These are phyloP conservation scores for Macrotrachela quadricornifera DNA, from an alignment of 1,140 invertebrate genomes.

Conservation along the genomic window DNA sequence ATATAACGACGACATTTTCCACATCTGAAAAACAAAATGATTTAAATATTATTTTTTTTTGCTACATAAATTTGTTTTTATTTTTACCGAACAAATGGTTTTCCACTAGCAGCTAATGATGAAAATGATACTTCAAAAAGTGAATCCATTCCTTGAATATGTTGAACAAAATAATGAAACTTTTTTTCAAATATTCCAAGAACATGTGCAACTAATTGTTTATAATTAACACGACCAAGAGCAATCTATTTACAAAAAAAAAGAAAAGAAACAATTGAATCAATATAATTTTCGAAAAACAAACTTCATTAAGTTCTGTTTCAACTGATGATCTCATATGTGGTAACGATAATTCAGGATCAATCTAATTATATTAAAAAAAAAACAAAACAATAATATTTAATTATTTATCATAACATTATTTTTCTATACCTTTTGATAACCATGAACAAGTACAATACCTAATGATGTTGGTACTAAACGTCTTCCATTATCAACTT, in stretches of 20 bases:
- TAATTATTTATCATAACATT: not conserved
- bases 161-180: constrained; percentile 82
- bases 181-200: constrained; percentile 81
- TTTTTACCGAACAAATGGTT: constrained; percentile 68
- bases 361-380: constrained; percentile 55
- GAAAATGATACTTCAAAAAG: constrained; percentile 92
- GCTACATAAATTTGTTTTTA: constrained; percentile 19
- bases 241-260: constrained; percentile 58
- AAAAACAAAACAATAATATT: no score
- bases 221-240: constrained; percentile 61
- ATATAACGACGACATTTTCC: constrained; percentile 91
- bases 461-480: constrained; percentile 76
- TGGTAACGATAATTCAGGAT: constrained; percentile 78
- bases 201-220: constrained; percentile 63
- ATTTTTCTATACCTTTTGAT: constrained; percentile 43
- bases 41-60: not conserved
- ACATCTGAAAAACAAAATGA: constrained; percentile 41
- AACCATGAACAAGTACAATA: constrained; percentile 87
- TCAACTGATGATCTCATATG: constrained; percentile 92
- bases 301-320: constrained; percentile 54
- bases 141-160: constrained; percentile 74
- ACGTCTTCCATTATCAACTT: constrained; percentile 26
- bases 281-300: constrained; percentile 39
- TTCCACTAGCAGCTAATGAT: constrained; percentile 71
- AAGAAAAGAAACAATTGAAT: constrained; percentile 76